Base-by-base conservation (phyloP, 2,888 invertebrate species). In the Coelinius sp. region DNA sequence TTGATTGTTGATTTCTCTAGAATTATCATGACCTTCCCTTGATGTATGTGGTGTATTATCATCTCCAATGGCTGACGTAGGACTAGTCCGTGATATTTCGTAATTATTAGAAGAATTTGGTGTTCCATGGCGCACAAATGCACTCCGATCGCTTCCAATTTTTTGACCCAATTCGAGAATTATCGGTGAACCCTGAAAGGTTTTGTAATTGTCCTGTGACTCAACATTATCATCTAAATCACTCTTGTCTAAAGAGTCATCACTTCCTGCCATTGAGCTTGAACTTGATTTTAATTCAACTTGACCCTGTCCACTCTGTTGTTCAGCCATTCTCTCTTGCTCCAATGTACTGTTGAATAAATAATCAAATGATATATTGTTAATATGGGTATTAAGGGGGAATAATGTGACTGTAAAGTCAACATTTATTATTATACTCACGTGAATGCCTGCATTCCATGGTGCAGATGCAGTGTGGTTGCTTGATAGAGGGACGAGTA, bases 221-320 rank as follows among this genome's bases (percentile, higher is more conserved):
- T 86, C 86, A 24, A 76, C 78, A 66, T 84, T 84, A 56, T 88
- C 88, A 64, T 88, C 88, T 17, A 86, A 79, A 64, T 88, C 88
- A 75, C 90, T 89, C 69, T 88, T 89, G 75, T 91, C 92, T 1
- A 90, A 86, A 68, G 92, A 92, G 76, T 92, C 92, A 71, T 92
- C 92, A 73, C 92, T 92, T 22, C 87, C 85, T 0, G 90, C 88
- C 78, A 86, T 85, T 20, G 89, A 91, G 88, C 53, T 91, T 88
- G 69, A 90, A 88, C 79, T 91, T 85, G 79, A 90, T 88, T 87
- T 91, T 84, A 22, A 88, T 86, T 86, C 86, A 1, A 82, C 79
- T 41, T 83, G 83, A 64, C 71, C 79, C 31, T 85, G 82, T 59
- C 77, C 76, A 25, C 79, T 81, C 69, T 81, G 83, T 24, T 84